Base-by-base conservation (phyloP, 2,797 vertebrate genomes). In the Catharus ustulatus region DNA sequence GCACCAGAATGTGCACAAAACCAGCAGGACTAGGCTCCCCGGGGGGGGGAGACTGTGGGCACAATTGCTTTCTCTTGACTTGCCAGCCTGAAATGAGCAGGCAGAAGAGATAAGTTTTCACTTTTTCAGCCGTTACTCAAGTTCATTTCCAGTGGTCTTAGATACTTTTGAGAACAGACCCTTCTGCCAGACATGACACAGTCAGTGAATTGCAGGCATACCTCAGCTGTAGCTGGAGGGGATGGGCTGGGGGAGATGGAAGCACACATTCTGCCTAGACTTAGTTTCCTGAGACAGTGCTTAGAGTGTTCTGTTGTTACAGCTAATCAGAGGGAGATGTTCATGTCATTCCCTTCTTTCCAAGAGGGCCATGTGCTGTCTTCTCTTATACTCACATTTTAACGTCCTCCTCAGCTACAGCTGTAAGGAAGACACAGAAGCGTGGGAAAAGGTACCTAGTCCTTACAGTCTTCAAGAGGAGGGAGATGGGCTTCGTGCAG, bases 201-300 rank as follows among this genome's bases (percentile, higher is more conserved):
- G 38, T 29, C 0, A 0, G 52, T 42, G 42, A 89, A 72, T n/a
- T 46, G 52, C 26, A 67, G 74, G 34, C 1, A 0, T 24, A 29
- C 36, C 71, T 57, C 64, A 62, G 48, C 43, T 51, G 19, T 54
- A 84, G 80, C 51, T 92, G 58, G 30, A 86, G 54, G 59, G 54
- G 26, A 86, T 0, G 2, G 19, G 17, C 5, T 82, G 30, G 17
- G 13, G 22, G 23, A 77, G n/a, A 82, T 77, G 17, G 66, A 67
- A 82, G 59, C 59, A 72, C 71, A 67, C 26, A 72, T 62, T 72
- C 61, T 81, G 38, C 54, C 64, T 81, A 22, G 40, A 57, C 26
- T 72, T 40, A 48, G 30, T 38, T 81, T 89, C 43, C 52, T 66
- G 52, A 71, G 46, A 32, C n/a, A 29, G 16, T 61, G 48, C 62